phyloP scores from a whole-genome alignment of 2,113 vertebrate species.

The Gadus chalcogrammus region DNA sequence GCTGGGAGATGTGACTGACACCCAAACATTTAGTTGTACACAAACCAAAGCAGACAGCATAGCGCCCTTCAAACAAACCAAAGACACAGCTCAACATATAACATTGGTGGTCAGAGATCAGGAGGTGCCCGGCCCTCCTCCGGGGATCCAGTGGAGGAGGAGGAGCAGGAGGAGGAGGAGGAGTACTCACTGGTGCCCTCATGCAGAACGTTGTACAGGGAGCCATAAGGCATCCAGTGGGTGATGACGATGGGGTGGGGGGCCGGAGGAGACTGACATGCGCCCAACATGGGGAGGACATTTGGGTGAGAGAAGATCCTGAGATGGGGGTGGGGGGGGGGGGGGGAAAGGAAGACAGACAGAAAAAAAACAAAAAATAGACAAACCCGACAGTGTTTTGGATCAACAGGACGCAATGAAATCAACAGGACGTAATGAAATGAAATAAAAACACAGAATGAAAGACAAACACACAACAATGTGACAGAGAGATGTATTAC shows the following conservation, averaged over 20 bases:
- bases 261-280: constrained; percentile 89
- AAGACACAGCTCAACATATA: too few relatives aligned
- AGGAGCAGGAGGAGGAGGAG: constrained; percentile 7
- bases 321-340: constrained; percentile 43
- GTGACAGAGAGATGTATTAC: background rate
- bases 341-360: constrained; percentile 20
- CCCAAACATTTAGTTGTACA: too few relatives aligned
- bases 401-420: background rate
- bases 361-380: constrained; percentile 43
- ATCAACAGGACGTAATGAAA: constrained; percentile 8
- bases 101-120: too few relatives aligned
- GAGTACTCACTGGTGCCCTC: constrained; percentile 94
- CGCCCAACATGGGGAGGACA: constrained; percentile 92
- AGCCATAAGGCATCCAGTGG: constrained; percentile 97
- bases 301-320: constrained; percentile 99
- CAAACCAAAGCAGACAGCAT: too few relatives aligned
- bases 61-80: too few relatives aligned
- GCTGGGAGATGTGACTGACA: too few relatives aligned
- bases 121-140: too few relatives aligned
- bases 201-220: constrained; percentile 95
- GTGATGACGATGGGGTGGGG: constrained; percentile 92
- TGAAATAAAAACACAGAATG: constrained; percentile 41
- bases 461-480: constrained; percentile 11
- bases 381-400: constrained; percentile 17
- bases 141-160: too few relatives aligned